Base-by-base conservation (phyloP, 2,113 vertebrate species). In the Rattus norvegicus region DNA sequence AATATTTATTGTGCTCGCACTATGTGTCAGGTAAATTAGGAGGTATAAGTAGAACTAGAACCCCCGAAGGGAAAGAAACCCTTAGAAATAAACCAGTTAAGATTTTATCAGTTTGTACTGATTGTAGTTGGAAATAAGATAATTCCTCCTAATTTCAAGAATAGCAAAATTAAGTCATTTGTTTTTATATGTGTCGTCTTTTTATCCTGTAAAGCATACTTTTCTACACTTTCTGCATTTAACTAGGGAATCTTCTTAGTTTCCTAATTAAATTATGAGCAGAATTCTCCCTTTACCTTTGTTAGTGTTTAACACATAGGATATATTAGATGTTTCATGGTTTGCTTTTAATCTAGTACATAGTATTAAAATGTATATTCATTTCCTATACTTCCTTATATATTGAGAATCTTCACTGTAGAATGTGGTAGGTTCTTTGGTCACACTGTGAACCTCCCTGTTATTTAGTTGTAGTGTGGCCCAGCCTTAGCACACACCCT, bases 121-220 rank as follows among this genome's bases (percentile, higher is more conserved):
- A 93, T 79, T 65, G 10, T 73, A 89, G 52, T 67, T 96, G 6
- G 7, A 91, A 89, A 63, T 39, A 83, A 93, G 80, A 88, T 7
- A 72, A 72, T 84, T 89, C 54, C 65, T 28, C 10, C 11, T 10
- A 30, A 14, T 65, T 95, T 73, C 94, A 10, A 24, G 91, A 87
- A 49, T 90, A 73, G 75, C 47, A 67, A 39, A 43, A 43, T 63
- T 85, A 12, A 26, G 7, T 13, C 16, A 33, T 6, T 5, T 83
- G 24, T 77, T 92, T 90, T 83, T 88, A 52, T 93, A 72, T 73
- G 43, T 94, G 59, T 47, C 91, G 20, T 80, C 79, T 94, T 93
- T 86, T 86, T 20, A 17, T 30, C n/a, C 59, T 61, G 8, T 59
- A 7, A 43, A 59, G 17, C 20, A 92, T 56, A 30, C 69, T 96